A percentile compares a stretch with the other conserved stretches of the same genome.
These are phyloP conservation scores for Callorhinus ursinus DNA, from an alignment of 2,113 vertebrate species.

Conservation along the genomic window DNA sequence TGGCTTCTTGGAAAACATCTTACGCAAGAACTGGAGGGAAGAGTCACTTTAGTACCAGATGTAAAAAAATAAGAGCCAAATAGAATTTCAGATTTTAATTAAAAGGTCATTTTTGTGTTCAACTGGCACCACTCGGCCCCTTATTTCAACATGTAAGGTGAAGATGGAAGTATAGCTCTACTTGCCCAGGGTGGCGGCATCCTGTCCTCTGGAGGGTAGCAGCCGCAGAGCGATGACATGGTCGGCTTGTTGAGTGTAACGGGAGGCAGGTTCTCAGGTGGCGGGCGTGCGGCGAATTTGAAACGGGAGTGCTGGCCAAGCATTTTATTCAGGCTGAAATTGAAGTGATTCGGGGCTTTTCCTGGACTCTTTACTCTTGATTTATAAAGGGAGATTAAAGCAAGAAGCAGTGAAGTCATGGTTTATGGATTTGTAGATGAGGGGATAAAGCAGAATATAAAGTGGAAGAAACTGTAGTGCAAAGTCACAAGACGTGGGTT, in stretches of 20 bases:
- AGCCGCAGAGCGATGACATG: background rate
- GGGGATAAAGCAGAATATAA: background rate
- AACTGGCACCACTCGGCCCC: background rate
- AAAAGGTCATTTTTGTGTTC: background rate
- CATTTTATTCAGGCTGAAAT: background rate
- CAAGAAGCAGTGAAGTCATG: background rate
- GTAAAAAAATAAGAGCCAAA: background rate
- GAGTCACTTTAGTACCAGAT: background rate
- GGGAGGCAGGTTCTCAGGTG: background rate
- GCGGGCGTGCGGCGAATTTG: background rate
- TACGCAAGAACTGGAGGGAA: background rate
- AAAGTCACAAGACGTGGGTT: background rate
- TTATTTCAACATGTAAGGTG: background rate
- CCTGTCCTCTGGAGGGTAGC: background rate
- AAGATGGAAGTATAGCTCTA: background rate
- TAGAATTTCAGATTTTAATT: background rate
- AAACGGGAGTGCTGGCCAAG: background rate
- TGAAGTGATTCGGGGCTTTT: background rate
- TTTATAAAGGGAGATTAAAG: background rate
- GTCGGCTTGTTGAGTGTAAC: accelerated
- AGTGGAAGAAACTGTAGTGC: background rate
- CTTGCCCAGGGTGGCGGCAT: background rate
- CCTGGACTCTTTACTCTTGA: background rate
- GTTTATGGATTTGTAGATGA: background rate
- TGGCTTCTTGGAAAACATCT: background rate